Percentiles rank a stretch among this genome's conserved stretches.
phyloP scores from a whole-genome alignment of 2,797 vertebrate genomes.

The Karalla daura region DNA sequence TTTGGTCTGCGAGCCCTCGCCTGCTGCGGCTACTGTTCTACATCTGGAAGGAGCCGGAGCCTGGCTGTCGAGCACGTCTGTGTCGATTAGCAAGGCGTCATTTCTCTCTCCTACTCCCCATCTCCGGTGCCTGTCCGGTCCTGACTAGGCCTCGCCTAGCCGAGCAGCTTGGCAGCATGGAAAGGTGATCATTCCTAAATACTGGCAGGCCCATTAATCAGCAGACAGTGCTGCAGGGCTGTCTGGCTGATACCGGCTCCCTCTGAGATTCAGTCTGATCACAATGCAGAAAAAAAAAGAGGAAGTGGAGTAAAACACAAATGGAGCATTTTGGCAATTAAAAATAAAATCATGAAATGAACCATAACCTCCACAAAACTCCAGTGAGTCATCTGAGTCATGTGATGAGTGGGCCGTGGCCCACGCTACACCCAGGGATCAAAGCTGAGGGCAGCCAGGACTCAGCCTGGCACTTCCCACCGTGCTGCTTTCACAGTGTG shows the following conservation, averaged over 20 bases:
- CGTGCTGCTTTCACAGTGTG: too few relatives aligned
- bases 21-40: conserved; percentile 34
- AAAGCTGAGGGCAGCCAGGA: not conserved
- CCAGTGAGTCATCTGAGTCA: conserved; percentile 15
- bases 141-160: conserved; percentile 32
- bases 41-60: conserved; percentile 20
- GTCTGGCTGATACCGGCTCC: conserved; percentile 36
- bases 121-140: conserved; percentile 29
- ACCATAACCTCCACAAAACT: not conserved
- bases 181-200: conserved; percentile 57
- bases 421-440: not conserved
- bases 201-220: conserved; percentile 46
- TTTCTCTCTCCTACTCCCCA: conserved; percentile 1
- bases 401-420: not conserved
- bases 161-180: conserved; percentile 26
- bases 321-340: too few relatives aligned
- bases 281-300: conserved; percentile 27
- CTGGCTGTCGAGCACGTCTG: conserved; percentile 14
- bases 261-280: conserved; percentile 9
- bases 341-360: too few relatives aligned
- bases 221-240: conserved; percentile 48
- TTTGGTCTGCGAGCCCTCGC: conserved; percentile 30
- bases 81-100: conserved; percentile 47
- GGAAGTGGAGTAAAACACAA: conserved; percentile 10
- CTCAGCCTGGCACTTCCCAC: too few relatives aligned